Evolutionary conservation across 2,888 invertebrate genomes (phyloP), one percentile per base, ranked within the genome.

Genomic region (Amiota minor): DNA sequence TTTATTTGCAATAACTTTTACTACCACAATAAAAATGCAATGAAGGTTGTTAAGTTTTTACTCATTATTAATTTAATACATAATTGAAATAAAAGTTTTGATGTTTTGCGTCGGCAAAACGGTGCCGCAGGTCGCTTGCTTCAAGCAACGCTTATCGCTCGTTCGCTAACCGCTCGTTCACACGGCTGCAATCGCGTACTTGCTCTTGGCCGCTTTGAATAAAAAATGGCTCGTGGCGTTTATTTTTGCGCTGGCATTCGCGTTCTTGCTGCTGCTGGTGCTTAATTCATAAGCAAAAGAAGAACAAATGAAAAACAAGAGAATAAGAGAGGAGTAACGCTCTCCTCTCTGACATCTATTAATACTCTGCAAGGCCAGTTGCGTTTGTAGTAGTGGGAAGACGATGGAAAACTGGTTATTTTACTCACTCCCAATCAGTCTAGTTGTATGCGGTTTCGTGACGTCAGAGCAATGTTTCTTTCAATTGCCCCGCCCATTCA

Each of bases 21-120:
- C 20, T 20, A 20, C 35, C 35, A 20, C 18, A 18, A 9, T 56
- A 10, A 53, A 9, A 50, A 6, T 12, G 12, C 9, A 16, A 4
- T 23, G 23, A 23, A 23, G 23, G 23, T 23, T 23, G 23, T 2
- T 35, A 35, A 35, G 0, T 35, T 59, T 59, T 20, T 59, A 16
- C 10, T 47, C 47, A 4, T 65, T 65, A n/a, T n/a, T n/a, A 45
- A 64, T 65, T 65, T 1, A 18, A n/a, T n/a, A n/a, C n/a, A 49
- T 47, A 67, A 6, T 47, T 18, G 11, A 12, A 9, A 12, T 49
- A 4, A 8, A n/a, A 55, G 45, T 20, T 53, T 53, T 9, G 72
- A 50, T 49, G 65, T 46, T 68, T 70, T 78, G 88, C 89, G 87
- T 83, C 87, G 87, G 87, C 80, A 88, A 88, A 77, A 77, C 78